These are phyloP conservation scores for Pomatorhinus ruficollis DNA, from an alignment of 2,113 vertebrate species.

Conservation along the genomic window DNA sequence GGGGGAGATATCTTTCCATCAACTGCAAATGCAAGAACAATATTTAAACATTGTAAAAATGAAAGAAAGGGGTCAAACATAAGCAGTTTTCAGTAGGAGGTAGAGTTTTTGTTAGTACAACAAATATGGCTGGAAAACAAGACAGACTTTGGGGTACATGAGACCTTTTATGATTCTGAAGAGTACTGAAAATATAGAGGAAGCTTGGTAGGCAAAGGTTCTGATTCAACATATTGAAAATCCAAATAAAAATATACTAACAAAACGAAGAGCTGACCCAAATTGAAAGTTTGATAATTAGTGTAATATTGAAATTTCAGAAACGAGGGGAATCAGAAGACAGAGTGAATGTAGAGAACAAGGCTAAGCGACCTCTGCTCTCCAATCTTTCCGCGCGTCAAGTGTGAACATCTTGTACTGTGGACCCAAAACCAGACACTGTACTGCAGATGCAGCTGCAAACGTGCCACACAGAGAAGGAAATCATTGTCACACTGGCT, in stretches of 20 bases:
- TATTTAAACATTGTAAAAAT: background rate
- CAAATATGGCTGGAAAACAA: background rate
- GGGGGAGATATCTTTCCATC: conserved; percentile 33
- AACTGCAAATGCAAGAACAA: conserved; percentile 33
- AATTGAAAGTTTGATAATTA: background rate
- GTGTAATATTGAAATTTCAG: background rate
- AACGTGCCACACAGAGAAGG: background rate
- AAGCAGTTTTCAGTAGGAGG: background rate
- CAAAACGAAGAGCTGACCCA: background rate
- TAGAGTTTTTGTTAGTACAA: background rate
- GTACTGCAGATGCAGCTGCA: background rate
- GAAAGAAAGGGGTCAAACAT: background rate
- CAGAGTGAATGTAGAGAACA: background rate
- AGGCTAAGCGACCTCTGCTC: background rate
- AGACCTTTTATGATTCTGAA: background rate
- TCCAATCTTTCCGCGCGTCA: background rate
- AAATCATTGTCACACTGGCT: background rate
- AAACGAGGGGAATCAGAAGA: background rate
- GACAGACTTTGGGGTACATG: background rate
- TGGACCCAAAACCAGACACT: background rate
- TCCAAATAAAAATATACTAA: background rate
- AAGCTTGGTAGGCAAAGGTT: background rate
- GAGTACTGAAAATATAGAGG: background rate
- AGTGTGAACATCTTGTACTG: background rate
- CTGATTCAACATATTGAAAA: background rate